Evolutionary conservation across 2,888 invertebrate genomes (phyloP), one percentile per base, ranked within the genome.

Genomic region (Diploptera punctata): DNA sequence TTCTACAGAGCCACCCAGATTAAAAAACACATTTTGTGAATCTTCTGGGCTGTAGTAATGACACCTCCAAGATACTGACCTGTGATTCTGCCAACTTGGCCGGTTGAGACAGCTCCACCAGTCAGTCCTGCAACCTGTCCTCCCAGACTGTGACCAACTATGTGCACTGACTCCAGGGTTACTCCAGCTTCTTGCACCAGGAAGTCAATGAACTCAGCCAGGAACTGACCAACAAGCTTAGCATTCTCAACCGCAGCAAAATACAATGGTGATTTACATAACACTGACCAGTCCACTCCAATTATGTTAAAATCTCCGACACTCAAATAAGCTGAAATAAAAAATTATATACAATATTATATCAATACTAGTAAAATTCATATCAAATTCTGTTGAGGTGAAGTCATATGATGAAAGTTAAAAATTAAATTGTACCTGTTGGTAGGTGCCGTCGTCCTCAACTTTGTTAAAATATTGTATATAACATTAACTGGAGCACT

Each of bases 261-360:
- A 76, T 81, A 81, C 16, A 75, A 71, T 19, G 75, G 72, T 24
- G 75, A 75, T 3, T 75, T 72, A 1, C 79, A 78, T 13, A 79
- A 73, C 4, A 75, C 72, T 13, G 79, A 80, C 87, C 87, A 88
- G 77, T 87, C 85, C 1, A 87, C 82, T 16, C 81, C 81, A 31
- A 88, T 82, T 2, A 87, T 80, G 76, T 87, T 87, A 73, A 80
- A 83, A 75, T 85, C 80, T 1, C 78, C 81, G 18, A 75, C 78
- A 9, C 75, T 77, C 19, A 86, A 77, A 74, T 85, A 86, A 71
- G 83, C 84, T 43, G 21, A 19, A 18, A 19, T 1, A 18, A 19
- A 5, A 33, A 33, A 33, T 33, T 5, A 33, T n/a, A n/a, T 7
- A 33, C 33, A 33, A 33, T 33, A 33, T 10, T 33, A 10, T n/a